Base-by-base conservation (phyloP, 2,113 vertebrate species). In the Equus quagga region DNA sequence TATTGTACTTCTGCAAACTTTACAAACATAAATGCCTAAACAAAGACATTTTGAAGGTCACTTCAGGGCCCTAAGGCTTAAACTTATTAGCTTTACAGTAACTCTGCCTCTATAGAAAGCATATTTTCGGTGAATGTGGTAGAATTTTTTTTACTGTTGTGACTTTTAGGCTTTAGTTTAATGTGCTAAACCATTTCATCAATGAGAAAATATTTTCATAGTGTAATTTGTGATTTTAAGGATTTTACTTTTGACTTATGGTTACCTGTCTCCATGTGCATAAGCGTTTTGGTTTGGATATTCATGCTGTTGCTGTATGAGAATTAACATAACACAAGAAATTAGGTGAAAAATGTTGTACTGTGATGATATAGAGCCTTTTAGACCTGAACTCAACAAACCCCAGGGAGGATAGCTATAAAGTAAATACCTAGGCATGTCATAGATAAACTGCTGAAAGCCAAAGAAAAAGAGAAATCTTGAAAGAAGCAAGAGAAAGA, bases 1-100 rank as follows among this genome's bases (percentile, higher is more conserved):
- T 80, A 84, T 36, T 60, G 26, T 62, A 85, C 2, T 90, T 97
- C 82, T 90, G 15, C 44, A 86, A 78, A 87, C 31, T 82, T 82
- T 76, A 69, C 9, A 88, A 83, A 87, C 2, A 67, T 33, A 89
- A 58, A 75, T 73, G 46, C 21, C 13, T n/a, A 62, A 33, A 4
- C 69, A 17, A 67, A 91, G 21, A 60, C 26, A 78, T 79, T 73
- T 65, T 70, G 24, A 91, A 97, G 70, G 33, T 58, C 41, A 51
- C 13, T 81, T 54, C 10, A 51, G 58, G 8, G 26, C 26, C 3
- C 4, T 44, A 60, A 83, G 65, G 31, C 5, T 81, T 92, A 56
- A 33, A 80, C 91, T 62, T 69, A 26, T 83, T 69, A 72, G 23
- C n/a, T 76, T n/a, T 21, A 17, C 21, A 46, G 33, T 60, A 67